These are phyloP conservation scores for Drosophila kuntzei DNA, from an alignment of 2,888 invertebrate species.

Conservation along the genomic window DNA sequence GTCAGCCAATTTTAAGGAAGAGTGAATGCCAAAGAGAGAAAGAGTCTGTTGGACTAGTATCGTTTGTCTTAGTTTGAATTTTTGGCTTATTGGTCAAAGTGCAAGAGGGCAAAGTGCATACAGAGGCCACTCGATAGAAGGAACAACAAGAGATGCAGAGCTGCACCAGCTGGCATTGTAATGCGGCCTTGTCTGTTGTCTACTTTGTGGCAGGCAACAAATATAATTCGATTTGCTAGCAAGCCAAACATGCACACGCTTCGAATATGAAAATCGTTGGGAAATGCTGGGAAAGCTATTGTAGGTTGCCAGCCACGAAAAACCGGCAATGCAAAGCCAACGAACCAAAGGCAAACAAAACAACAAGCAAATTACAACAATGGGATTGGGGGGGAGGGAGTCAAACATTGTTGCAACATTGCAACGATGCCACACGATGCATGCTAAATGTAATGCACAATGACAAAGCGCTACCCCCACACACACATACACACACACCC, in stretches of 20 bases:
- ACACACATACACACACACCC: constrained; percentile 38
- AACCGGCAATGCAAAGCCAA: constrained; percentile 51
- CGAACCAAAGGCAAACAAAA: constrained; percentile 55
- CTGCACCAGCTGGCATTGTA: constrained; percentile 41
- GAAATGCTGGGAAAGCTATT: constrained; percentile 17
- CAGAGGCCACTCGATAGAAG: constrained; percentile 27
- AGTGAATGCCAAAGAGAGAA: neutral
- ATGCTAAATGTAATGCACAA: constrained; percentile 76
- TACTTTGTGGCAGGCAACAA: constrained; percentile 75
- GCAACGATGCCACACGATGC: constrained; percentile 61
- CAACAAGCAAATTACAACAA: constrained; percentile 75
- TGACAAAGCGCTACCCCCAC: constrained; percentile 65
- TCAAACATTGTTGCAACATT: constrained; percentile 67
- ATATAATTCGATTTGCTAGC: constrained; percentile 76
- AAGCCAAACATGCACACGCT: constrained; percentile 53
- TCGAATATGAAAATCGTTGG: constrained; percentile 69
- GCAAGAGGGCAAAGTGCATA: constrained; percentile 37
- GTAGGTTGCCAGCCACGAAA: constrained; percentile 23
- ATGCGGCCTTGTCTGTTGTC: constrained; percentile 59
- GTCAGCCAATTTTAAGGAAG: constrained; percentile 36
- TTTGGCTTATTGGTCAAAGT: constrained; percentile 25
- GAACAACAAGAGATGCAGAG: neutral
- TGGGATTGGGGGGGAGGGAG: constrained; percentile 1
- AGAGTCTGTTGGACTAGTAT: neutral
- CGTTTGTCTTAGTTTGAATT: constrained; percentile 17